Evolutionary conservation across 1,140 invertebrate species (phyloP), one percentile per base, ranked within the genome.

Genomic region (Drosophila azteca): DNA sequence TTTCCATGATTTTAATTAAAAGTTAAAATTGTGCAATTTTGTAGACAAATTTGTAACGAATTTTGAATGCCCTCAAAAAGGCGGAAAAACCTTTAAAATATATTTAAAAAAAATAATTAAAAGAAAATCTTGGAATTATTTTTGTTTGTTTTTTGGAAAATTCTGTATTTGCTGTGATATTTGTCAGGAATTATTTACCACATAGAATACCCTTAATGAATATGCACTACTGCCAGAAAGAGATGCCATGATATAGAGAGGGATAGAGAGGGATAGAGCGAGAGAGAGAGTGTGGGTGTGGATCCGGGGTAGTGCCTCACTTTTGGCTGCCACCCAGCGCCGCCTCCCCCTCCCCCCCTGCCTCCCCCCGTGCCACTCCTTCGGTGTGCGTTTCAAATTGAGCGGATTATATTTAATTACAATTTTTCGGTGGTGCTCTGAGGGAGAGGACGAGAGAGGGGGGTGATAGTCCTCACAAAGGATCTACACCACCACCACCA

Each of bases 341-440:
- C 7, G 8, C 31, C 31, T 3, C 2, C 11, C 11, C 35, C 35
- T 39, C 35, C 29, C 3, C 0, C 31, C 11, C 3, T 11, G 35
- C 35, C 35, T 39, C 35, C 29, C 3, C 0, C 31, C 11, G 9
- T 11, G 9, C 35, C 11, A 13, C 35, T 13, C 35, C 35, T 13
- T 77, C 71, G 82, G 75, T 82, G 72, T 84, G 83, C 88, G 78
- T 90, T 90, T 88, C 83, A 90, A 90, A 90, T 90, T 90, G 88
- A 90, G 88, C 88, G 88, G 88, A 90, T 90, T 90, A 90, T 88
- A 83, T 90, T 90, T 85, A 90, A 90, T 90, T 90, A 90, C 88
- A 90, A 85, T 88, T 90, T 88, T 81, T 85, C 80, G 80, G 60
- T 63, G 51, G 35, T 49, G 51, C 44, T 54, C 24, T 20, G 50